Conservation (phyloP, 1,140 invertebrate species). For the Cyclargus thomasi region DNA sequence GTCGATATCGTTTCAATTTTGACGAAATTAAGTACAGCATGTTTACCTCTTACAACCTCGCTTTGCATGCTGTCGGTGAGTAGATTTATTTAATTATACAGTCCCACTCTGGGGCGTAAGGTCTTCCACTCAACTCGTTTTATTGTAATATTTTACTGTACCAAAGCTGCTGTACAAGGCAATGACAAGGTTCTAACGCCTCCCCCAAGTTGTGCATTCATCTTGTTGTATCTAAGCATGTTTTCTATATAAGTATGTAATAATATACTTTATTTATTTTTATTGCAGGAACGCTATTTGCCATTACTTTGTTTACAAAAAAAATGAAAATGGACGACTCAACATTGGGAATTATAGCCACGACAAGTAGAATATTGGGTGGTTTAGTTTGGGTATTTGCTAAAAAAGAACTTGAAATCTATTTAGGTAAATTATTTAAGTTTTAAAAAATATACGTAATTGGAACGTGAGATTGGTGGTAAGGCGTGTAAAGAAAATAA, state of each 20-base stretch:
- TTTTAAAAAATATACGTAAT: too few species aligned
- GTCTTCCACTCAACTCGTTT: too few species aligned
- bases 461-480: too few species aligned
- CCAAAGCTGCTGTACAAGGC: too few species aligned
- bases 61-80: conserved; percentile 66
- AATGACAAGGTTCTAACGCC: too few species aligned
- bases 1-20: conserved; percentile 68
- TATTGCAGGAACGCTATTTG: background rate
- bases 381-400: background rate
- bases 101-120: too few species aligned
- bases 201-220: too few species aligned
- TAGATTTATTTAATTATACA: background rate
- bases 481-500: too few species aligned
- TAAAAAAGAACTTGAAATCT: background rate
- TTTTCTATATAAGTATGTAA: too few species aligned
- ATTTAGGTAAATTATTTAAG: background rate
- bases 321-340: background rate
- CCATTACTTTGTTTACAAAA: background rate
- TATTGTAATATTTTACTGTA: too few species aligned
- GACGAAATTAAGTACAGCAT: conserved; percentile 72
- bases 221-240: too few species aligned
- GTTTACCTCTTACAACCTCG: conserved; percentile 58
- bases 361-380: background rate
- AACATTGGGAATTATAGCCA: background rate
- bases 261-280: background rate